Conservation (phyloP, 2,797 vertebrate genomes). For the Triplophysa bombifrons region DNA sequence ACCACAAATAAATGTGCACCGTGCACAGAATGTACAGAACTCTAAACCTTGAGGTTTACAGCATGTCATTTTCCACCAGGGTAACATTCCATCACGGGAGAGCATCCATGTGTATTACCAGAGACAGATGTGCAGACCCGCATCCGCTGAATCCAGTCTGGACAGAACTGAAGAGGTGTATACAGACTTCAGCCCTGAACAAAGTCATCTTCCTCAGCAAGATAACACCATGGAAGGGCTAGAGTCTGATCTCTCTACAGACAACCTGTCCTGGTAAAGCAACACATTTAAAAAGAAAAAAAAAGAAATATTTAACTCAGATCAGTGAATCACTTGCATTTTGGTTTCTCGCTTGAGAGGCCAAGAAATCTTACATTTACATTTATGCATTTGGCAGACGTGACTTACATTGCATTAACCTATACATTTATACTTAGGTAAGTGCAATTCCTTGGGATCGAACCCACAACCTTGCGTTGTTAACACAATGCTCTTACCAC, state of each 20-base stretch:
- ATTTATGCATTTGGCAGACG: too few relatives aligned
- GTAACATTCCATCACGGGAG: constrained; percentile 86
- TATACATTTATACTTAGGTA: too few relatives aligned
- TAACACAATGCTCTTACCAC: too few relatives aligned
- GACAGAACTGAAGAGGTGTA: constrained; percentile 73
- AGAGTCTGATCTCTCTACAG: constrained; percentile 75
- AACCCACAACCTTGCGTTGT: too few relatives aligned
- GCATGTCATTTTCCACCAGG: constrained; percentile 71
- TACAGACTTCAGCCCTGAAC: constrained; percentile 63
- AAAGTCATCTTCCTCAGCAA: constrained; percentile 28
- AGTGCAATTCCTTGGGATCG: too few relatives aligned
- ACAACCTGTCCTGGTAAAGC: constrained; percentile 83
- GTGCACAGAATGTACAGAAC: background rate
- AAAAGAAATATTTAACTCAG: background rate
- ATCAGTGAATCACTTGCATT: background rate
- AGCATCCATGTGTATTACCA: constrained; percentile 91
- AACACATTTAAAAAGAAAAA: background rate
- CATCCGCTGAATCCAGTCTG: constrained; percentile 83
- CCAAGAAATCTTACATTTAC: too few relatives aligned
- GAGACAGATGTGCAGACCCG: constrained; percentile 84
- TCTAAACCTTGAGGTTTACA: constrained; percentile 17
- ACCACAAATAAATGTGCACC: background rate
- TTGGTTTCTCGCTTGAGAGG: too few relatives aligned
- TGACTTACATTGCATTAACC: too few relatives aligned
- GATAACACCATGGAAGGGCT: constrained; percentile 75